Evolutionary conservation across 2,113 vertebrate species (phyloP).

Genomic region (Eublepharis macularius): DNA sequence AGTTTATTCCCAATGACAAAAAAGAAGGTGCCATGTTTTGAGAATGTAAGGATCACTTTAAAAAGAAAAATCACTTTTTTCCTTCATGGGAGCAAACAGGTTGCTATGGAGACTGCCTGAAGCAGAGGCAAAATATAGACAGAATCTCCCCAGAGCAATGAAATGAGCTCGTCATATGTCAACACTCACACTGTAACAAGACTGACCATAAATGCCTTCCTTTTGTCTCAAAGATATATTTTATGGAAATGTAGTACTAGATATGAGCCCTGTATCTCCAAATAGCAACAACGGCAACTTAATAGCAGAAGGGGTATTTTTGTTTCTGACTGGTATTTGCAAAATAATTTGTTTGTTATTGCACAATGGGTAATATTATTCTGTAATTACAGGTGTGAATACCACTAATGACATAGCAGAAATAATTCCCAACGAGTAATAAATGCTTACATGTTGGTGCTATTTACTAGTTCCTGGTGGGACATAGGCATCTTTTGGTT

Average conservation of each 20-base stretch:
- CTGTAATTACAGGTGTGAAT: neutral
- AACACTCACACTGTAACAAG: constrained; percentile 26
- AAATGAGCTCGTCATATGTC: constrained; percentile 47
- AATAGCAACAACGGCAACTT: neutral
- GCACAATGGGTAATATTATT: neutral
- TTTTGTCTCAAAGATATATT: constrained; percentile 15
- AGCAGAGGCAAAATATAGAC: constrained; percentile 62
- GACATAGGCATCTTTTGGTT: neutral
- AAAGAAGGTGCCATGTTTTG: constrained; percentile 28
- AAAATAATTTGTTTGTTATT: neutral
- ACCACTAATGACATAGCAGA: neutral
- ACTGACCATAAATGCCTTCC: constrained; percentile 30
- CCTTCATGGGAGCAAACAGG: constrained; percentile 66
- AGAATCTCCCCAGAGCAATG: constrained; percentile 51
- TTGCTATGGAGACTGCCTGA: constrained; percentile 73
- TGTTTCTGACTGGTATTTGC: neutral
- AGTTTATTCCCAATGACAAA: constrained; percentile 18
- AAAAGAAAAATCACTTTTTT: constrained; percentile 57
- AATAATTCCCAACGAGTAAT: neutral
- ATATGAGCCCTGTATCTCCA: neutral
- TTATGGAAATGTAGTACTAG: neutral
- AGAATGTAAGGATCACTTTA: constrained; percentile 61
- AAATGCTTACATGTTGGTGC: neutral
- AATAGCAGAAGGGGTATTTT: neutral
- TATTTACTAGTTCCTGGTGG: neutral